Percentiles rank a stretch among this genome's conserved stretches.
phyloP scores from a whole-genome alignment of 2,888 invertebrate genomes.

The Spicauda simplicius region DNA sequence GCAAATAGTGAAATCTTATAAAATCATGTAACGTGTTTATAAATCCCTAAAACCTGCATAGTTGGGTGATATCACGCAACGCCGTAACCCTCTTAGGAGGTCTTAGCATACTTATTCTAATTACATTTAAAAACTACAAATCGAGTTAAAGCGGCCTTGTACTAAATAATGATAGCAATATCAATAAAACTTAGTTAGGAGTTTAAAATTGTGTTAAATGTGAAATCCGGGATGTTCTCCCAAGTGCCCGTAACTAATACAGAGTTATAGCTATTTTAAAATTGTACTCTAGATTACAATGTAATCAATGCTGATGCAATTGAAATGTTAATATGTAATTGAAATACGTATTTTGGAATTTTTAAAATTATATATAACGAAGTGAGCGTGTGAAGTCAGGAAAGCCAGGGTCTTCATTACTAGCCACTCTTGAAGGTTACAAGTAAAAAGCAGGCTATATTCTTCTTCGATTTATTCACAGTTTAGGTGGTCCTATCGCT shows the following conservation, averaged over 20 bases:
- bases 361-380: too few relatives aligned
- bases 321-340: too few relatives aligned
- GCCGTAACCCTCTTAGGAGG: conserved; percentile 4
- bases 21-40: background rate
- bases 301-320: too few relatives aligned
- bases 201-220: conserved; percentile 31
- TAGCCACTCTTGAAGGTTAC: too few relatives aligned
- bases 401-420: too few relatives aligned
- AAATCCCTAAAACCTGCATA: background rate
- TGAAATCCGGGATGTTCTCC: conserved; percentile 13
- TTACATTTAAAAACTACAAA: conserved; percentile 19
- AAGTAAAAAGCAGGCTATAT: too few relatives aligned
- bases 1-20: background rate
- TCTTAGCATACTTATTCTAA: conserved; percentile 4
- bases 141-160: conserved; percentile 19
- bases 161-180: conserved; percentile 26
- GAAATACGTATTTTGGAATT: too few relatives aligned
- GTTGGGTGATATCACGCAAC: conserved; percentile 2
- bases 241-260: background rate
- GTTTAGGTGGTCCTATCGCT: too few relatives aligned
- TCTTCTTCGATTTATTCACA: too few relatives aligned
- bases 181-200: conserved; percentile 31
- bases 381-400: too few relatives aligned
- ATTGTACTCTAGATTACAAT: background rate
- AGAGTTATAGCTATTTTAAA: background rate